Evolutionary conservation across 1,140 invertebrate species (phyloP), one percentile per base, ranked within the genome.

Genomic region (Drosophila teissieri): DNA sequence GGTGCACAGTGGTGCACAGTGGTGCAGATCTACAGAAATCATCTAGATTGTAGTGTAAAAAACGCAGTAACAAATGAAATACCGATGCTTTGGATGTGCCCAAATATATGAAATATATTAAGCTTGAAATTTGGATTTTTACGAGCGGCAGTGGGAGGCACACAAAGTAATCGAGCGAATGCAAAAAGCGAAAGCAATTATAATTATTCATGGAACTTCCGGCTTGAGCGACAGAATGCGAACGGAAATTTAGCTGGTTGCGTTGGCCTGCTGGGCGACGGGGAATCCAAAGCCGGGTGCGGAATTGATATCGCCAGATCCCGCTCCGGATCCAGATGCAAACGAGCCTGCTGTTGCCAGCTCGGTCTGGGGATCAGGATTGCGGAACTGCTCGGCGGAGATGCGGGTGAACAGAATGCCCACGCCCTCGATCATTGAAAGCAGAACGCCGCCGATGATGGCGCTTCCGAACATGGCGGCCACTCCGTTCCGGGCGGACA

Each of bases 361-460:
- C 2, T 24, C 14, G 11, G 3, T 4, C 14, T 52, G 56, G 8
- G 80, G 75, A 4, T 46, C 22, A 0, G 57, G 94, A 44, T 97
- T 97, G 93, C 96, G 96, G 92, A 98, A 98, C 84, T 98, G 97
- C 80, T 98, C 97, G 1, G 98, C 97, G 39, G 96, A 95, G 77
- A 97, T 94, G 86, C 97, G 94, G 14, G 97, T 98, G 76, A 99
- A 96, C 80, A 98, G 93, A 73, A 99, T 98, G 63, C 98, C 97
- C 63, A 99, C 95, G 65, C 98, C 98, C 95, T 99, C 98, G 80
- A 99, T 99, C 63, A 99, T 93, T 17, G 98, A 98, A 55, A 99
- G 93, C 22, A 99, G 93, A 37, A 99, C 95, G 63, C 98, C 98
- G 51, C 98, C 98, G 68, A 99, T 96, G 19, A 99, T 93, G 6